Evolutionary conservation across 2,797 vertebrate species (phyloP).

Genomic region (Cuniculus paca): DNA sequence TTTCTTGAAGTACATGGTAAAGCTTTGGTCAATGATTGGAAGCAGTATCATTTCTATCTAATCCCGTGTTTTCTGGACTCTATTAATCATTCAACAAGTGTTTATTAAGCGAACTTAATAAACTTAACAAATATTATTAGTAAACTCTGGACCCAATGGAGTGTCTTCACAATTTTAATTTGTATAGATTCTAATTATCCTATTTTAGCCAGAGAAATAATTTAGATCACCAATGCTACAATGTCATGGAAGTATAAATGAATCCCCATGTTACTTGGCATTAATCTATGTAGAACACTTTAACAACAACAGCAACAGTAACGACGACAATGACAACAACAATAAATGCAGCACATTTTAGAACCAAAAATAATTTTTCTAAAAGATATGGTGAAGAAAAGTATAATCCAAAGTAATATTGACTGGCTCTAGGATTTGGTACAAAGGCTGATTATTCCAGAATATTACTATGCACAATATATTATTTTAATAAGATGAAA

Average conservation of each 20-base stretch:
- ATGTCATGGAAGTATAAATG: neutral
- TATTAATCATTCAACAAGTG: constrained; percentile 70
- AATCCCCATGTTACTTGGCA: neutral
- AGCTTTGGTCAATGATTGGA: constrained; percentile 28
- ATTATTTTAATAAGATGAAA: neutral
- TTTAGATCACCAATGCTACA: neutral
- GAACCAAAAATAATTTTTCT: constrained; percentile 29
- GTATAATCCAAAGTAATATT: neutral
- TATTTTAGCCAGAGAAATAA: constrained; percentile 24
- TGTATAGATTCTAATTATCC: neutral
- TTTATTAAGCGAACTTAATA: constrained; percentile 9
- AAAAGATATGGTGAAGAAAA: neutral
- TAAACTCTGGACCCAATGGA: neutral
- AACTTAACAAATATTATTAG: neutral
- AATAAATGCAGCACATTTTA: neutral
- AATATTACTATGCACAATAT: neutral
- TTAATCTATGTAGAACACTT: neutral
- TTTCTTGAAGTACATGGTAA: constrained; percentile 62
- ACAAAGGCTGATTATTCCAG: neutral
- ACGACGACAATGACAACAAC: too few relatives aligned
- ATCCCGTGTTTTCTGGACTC: neutral
- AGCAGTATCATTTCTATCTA: constrained; percentile 2
- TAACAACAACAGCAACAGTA: neutral
- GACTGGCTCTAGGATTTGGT: neutral
- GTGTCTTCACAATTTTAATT: neutral